Evolutionary conservation across 2,888 invertebrate species (phyloP).

Genomic region (Teleiodes luculella): DNA sequence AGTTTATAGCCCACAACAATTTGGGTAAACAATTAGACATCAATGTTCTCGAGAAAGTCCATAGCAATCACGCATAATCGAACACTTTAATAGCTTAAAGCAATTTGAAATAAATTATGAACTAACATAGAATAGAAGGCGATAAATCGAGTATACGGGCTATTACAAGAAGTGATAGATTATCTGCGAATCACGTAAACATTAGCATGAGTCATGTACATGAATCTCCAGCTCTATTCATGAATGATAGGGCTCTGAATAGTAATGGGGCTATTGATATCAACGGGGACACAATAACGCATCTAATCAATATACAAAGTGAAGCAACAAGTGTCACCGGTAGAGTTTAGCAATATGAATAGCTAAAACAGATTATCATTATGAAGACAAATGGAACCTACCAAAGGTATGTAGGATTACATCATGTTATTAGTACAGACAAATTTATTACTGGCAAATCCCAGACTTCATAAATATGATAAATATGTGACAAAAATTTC

Average conservation of each 20-base stretch:
- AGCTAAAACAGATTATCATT: not conserved
- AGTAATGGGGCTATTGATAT: not conserved
- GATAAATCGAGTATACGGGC: not conserved
- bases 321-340: constrained; percentile 1
- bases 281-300: not conserved
- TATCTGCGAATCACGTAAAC: not conserved
- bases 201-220: not conserved
- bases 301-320: not conserved
- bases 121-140: not conserved
- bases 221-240: not conserved
- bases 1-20: constrained; percentile 15
- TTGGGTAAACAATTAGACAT: constrained; percentile 12
- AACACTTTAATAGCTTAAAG: not conserved
- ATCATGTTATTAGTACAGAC: not conserved
- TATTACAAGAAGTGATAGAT: not conserved
- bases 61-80: constrained; percentile 21
- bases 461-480: constrained; percentile 2
- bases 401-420: not conserved
- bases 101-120: not conserved
- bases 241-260: not conserved
- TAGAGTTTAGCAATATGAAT: not conserved
- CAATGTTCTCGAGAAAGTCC: constrained; percentile 15
- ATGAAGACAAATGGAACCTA: not conserved
- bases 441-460: not conserved
- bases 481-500: constrained; percentile 7